Conservation (phyloP, 2,113 vertebrate species). For the Actinemys pallida region DNA sequence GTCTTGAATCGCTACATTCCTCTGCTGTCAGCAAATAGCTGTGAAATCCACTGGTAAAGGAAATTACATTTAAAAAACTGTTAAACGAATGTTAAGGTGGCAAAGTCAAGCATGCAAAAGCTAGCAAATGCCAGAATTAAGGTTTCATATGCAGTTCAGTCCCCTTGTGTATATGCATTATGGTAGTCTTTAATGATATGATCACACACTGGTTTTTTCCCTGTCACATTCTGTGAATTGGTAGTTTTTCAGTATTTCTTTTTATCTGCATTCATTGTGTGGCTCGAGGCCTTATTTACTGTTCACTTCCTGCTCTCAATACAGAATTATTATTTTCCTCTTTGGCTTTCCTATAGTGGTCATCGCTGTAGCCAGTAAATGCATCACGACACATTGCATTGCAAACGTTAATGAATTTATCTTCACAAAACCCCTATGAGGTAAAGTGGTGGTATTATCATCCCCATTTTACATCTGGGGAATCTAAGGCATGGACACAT, state of each 20-base stretch:
- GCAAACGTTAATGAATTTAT: neutral
- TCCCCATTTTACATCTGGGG: neutral
- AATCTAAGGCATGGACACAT: neutral
- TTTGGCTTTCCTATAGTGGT: neutral
- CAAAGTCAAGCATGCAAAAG: neutral
- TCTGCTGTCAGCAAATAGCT: neutral
- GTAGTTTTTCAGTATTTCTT: neutral
- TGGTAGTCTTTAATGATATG: neutral
- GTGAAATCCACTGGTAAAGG: neutral
- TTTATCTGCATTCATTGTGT: neutral
- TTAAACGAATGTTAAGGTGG: neutral
- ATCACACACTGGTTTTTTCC: fast-evolving
- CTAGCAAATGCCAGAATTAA: neutral
- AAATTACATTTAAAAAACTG: neutral
- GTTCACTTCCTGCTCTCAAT: neutral
- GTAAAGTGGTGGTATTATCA: neutral
- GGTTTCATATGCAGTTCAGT: neutral
- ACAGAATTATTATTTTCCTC: neutral
- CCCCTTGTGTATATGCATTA: fast-evolving
- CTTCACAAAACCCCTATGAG: neutral
- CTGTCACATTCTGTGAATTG: neutral
- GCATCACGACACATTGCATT: neutral
- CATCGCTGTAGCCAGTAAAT: neutral
- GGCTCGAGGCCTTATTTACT: neutral
- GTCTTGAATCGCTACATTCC: neutral